These are phyloP conservation scores for Alethe diademata DNA, from an alignment of 2,113 vertebrate species.

Conservation along the genomic window DNA sequence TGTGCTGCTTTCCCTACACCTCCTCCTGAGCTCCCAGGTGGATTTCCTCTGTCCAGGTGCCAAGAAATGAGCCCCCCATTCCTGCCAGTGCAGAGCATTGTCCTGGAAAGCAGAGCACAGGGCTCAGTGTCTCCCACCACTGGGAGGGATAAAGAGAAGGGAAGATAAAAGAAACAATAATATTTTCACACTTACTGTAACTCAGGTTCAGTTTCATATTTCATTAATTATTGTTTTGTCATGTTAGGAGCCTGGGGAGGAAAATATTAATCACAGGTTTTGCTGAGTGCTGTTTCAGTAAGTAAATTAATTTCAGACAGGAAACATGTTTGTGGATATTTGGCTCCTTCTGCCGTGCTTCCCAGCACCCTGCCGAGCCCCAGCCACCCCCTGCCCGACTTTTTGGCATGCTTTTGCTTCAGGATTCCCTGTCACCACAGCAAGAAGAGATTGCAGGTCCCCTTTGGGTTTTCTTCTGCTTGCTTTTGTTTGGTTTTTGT, in stretches of 20 bases:
- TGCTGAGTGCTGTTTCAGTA: slow-evolving; percentile 58
- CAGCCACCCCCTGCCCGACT: fast-evolving
- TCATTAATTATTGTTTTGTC: slow-evolving; percentile 71
- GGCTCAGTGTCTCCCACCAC: neutral
- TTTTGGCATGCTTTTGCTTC: neutral
- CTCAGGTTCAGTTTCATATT: slow-evolving; percentile 18
- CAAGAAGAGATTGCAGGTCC: neutral
- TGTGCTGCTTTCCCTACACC: fast-evolving
- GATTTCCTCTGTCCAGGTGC: neutral
- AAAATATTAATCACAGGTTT: slow-evolving; percentile 66
- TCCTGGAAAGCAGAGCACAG: neutral
- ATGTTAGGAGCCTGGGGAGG: slow-evolving; percentile 33
- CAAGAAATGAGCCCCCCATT: neutral
- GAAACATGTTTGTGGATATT: slow-evolving; percentile 33
- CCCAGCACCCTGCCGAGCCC: neutral
- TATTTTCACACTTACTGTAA: slow-evolving; percentile 50
- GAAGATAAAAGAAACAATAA: slow-evolving; percentile 41
- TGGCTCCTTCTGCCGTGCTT: neutral
- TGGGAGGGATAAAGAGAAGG: neutral
- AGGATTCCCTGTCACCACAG: neutral
- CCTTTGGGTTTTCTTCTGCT: neutral
- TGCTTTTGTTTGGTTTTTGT: neutral
- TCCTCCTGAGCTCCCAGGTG: neutral
- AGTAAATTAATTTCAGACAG: slow-evolving; percentile 54
- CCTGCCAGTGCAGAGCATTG: neutral